Percentiles rank a stretch among this genome's conserved stretches.
Evolutionary conservation across 2,888 invertebrate genomes (phyloP).

Genomic region (Metacarcinus magister): DNA sequence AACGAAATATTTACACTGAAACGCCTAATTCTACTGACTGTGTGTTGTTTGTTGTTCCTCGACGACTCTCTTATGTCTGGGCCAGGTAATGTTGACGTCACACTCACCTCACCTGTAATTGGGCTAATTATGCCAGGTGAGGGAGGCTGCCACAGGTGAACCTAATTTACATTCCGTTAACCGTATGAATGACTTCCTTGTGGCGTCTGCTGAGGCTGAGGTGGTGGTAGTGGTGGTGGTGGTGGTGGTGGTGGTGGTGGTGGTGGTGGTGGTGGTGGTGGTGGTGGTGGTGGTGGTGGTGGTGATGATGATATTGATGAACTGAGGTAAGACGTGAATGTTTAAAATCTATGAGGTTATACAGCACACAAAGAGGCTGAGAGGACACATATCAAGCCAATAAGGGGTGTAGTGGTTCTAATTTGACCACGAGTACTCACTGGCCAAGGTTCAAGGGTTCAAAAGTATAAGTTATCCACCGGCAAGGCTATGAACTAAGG

Average conservation of each 20-base stretch:
- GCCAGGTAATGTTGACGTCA: background rate
- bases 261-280: background rate
- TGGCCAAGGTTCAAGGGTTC: too few relatives aligned
- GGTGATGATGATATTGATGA: background rate
- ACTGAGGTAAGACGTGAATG: background rate
- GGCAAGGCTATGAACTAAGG: too few relatives aligned
- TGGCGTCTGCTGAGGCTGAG: background rate
- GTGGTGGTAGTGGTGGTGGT: background rate
- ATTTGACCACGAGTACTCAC: too few relatives aligned
- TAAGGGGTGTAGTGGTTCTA: too few relatives aligned
- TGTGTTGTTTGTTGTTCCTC: background rate
- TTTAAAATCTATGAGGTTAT: too few relatives aligned
- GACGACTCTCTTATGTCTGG: background rate
- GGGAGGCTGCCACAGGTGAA: slow-evolving; percentile 17
- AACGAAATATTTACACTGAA: background rate
- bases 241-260: background rate
- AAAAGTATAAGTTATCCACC: too few relatives aligned
- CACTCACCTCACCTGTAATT: background rate
- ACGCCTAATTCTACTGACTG: background rate
- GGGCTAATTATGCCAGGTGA: background rate
- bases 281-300: background rate
- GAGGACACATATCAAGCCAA: too few relatives aligned
- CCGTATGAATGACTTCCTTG: slow-evolving; percentile 44
- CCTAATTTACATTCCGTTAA: background rate
- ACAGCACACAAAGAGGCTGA: too few relatives aligned